Percentiles rank a stretch among this genome's conserved stretches.
Conservation (phyloP, 2,797 vertebrate genomes). For the Xenops minutus region DNA sequence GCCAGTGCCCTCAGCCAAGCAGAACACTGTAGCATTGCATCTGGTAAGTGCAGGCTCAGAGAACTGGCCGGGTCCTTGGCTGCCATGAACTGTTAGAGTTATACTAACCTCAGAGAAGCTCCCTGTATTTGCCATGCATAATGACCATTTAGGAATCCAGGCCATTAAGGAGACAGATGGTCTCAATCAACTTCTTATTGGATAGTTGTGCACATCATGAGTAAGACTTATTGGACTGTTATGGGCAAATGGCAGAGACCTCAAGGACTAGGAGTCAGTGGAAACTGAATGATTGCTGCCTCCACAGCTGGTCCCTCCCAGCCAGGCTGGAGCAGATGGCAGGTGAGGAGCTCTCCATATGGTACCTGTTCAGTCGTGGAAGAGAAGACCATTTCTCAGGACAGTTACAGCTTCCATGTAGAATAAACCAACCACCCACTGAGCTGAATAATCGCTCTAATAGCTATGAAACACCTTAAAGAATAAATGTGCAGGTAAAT, state of each 20-base stretch:
- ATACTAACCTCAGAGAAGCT: not conserved
- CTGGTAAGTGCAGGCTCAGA: not conserved
- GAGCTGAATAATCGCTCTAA: not conserved
- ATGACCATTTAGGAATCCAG: not conserved
- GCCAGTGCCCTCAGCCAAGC: not conserved
- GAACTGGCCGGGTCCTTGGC: not conserved
- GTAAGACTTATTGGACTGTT: not conserved
- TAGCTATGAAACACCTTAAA: not conserved
- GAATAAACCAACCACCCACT: slow-evolving; percentile 6
- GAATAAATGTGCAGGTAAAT: slow-evolving; percentile 10
- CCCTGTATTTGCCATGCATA: not conserved
- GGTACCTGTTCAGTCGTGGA: not conserved
- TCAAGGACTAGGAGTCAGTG: slow-evolving; percentile 34
- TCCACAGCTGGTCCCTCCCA: not conserved
- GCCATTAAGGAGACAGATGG: not conserved
- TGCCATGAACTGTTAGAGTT: not conserved
- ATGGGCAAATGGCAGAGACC: not conserved
- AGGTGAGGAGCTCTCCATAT: not conserved
- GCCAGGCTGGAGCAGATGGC: slow-evolving; percentile 40
- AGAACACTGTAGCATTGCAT: not conserved
- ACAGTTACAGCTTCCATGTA: not conserved
- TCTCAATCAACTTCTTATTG: not conserved
- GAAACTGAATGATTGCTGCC: not conserved
- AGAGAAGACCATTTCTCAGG: not conserved
- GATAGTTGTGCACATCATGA: not conserved